Base-by-base conservation (phyloP, 2,113 vertebrate genomes). In the Brachirus orientalis region DNA sequence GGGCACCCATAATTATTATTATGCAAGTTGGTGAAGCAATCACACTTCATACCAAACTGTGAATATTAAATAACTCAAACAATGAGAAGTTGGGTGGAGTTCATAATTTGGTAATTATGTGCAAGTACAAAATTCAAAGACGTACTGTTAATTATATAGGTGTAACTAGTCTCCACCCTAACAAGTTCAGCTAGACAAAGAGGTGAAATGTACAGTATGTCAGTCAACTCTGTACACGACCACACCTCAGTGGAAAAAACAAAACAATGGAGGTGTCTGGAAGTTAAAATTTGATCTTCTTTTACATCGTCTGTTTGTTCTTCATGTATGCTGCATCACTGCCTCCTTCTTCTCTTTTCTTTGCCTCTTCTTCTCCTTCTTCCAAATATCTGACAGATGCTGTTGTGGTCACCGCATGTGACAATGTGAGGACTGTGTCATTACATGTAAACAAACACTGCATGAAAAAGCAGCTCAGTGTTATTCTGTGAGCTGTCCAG, bases 371-470 rank as follows among this genome's bases (percentile, higher is more conserved):
- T 28, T 28, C 28, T 28, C 6, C 28, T 28, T 28, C 28, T 28
- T 28, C 28, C 28, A 28, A 28, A 28, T 28, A 28, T 28, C 28
- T 28, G 28, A 28, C 28, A 28, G 28, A 28, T 6, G 28, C 28
- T 14, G 40, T 4, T 43, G 40, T 43, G 40, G 40, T 43, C 40
- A 13, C 40, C 10, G 14, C 40, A 43, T 43, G 40, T 28, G 28
- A 28, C 28, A 28, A 6, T 6, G 28, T 28, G 28, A 28, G 28
- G 28, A 80, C 53, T 53, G 55, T 28, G 65, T 43, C 45, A 16
- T 79, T 50, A 60, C 17, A 58, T 28, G 63, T 69, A 72, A 64
- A 70, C 63, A 64, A 46, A 69, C 66, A 1, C 67, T 16, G 46
- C 70, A 13, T 55, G 55, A 48, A 20, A 56, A 48, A 12, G 41